Percentiles rank a stretch among this genome's conserved stretches.
phyloP scores from a whole-genome alignment of 1,140 invertebrate species.

The Drosophila kurseongensis region DNA sequence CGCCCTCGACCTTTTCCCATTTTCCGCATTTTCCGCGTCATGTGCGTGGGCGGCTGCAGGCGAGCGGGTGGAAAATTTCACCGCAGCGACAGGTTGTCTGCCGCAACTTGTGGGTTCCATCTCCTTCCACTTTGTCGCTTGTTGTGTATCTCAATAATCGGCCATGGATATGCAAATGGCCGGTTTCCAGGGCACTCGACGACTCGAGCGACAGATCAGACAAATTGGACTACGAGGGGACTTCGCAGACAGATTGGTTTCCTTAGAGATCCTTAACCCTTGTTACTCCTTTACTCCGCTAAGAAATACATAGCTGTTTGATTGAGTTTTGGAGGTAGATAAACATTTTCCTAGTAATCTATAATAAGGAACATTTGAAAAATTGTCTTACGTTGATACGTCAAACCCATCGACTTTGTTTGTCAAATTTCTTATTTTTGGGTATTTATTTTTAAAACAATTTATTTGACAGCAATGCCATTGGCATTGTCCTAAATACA shows the following conservation, averaged over 20 bases:
- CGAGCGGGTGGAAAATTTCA: slow-evolving; percentile 69
- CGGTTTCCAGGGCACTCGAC: slow-evolving; percentile 12
- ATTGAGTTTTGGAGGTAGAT: no score
- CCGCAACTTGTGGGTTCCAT: slow-evolving; percentile 33
- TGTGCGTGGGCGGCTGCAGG: slow-evolving; percentile 53
- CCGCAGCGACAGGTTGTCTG: slow-evolving; percentile 72
- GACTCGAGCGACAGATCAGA: slow-evolving; percentile 31
- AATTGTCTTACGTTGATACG: neutral
- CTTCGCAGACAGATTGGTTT: slow-evolving; percentile 8
- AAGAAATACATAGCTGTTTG: neutral
- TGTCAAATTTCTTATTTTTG: neutral
- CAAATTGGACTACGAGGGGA: slow-evolving; percentile 16
- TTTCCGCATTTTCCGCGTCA: slow-evolving; percentile 37
- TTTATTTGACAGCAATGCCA: slow-evolving; percentile 48
- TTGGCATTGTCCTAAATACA: slow-evolving; percentile 20
- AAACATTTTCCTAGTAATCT: neutral
- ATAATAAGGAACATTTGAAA: no score
- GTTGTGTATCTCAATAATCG: slow-evolving; percentile 32
- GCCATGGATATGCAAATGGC: slow-evolving; percentile 56
- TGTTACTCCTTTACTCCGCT: neutral
- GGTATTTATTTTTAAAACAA: slow-evolving; percentile 15
- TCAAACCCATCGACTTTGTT: neutral
- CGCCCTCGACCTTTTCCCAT: slow-evolving; percentile 6
- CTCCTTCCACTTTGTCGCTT: neutral
- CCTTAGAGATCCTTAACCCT: neutral